A percentile compares a stretch with the other conserved stretches of the same genome.
These are phyloP conservation scores for Wiebesia pumilae DNA, from an alignment of 1,140 invertebrate species.

Conservation along the genomic window DNA sequence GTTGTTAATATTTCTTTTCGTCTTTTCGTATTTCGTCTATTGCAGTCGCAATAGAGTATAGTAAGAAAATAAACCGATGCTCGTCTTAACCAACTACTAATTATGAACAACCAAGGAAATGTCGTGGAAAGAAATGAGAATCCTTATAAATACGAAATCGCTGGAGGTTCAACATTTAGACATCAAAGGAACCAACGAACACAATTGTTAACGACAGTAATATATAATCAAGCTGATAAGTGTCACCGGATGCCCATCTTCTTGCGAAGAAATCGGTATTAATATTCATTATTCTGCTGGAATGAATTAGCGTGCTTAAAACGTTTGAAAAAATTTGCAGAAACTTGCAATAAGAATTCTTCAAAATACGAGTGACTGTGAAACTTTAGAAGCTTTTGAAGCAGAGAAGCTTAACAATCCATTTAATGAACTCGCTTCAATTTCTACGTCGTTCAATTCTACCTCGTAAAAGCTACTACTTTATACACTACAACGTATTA, in stretches of 20 bases:
- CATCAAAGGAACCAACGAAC: background rate
- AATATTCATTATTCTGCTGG: background rate
- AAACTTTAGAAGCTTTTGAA: constrained; percentile 40
- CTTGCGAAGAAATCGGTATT: background rate
- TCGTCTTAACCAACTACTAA: too few relatives aligned
- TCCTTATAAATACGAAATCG: too few relatives aligned
- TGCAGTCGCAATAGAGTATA: too few relatives aligned
- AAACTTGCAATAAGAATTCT: constrained; percentile 10
- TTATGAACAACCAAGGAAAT: too few relatives aligned
- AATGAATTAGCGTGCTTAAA: background rate
- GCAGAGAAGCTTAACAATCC: constrained; percentile 30
- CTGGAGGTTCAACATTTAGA: too few relatives aligned
- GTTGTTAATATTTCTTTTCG: too few relatives aligned
- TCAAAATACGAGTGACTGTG: background rate
- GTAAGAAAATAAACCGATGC: too few relatives aligned
- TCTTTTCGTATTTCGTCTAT: too few relatives aligned
- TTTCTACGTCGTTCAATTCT: constrained; percentile 5
- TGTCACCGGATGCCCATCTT: background rate
- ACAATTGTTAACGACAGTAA: background rate
- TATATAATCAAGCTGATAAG: background rate
- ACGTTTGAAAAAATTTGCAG: background rate
- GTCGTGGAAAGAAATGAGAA: too few relatives aligned
- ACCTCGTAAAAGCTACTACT: background rate
- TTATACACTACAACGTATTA: too few relatives aligned
- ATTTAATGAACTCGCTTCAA: constrained; percentile 36